Percentiles rank a stretch among this genome's conserved stretches.
phyloP scores from a whole-genome alignment of 2,888 invertebrate species.

The Bellardia pandia region DNA sequence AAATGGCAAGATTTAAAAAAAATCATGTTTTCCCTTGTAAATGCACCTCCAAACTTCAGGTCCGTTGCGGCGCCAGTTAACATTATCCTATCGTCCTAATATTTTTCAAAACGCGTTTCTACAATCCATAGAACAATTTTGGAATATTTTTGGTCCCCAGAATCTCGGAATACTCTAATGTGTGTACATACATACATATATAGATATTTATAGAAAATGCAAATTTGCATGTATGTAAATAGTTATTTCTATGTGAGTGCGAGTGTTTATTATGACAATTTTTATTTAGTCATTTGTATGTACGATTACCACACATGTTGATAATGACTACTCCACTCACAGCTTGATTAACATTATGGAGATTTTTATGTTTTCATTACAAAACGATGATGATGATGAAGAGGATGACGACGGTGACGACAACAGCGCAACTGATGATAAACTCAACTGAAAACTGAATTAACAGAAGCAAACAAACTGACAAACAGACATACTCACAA shows the following conservation, averaged over 20 bases:
- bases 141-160: no score
- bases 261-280: conserved; percentile 42
- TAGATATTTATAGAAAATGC: background rate
- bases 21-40: no score
- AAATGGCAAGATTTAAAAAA: no score
- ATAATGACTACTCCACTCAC: conserved; percentile 65
- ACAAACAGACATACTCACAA: background rate
- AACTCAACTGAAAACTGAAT: conserved; percentile 67
- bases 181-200: background rate
- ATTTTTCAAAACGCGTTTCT: no score
- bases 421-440: conserved; percentile 53
- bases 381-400: conserved; percentile 49
- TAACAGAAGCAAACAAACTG: conserved; percentile 42
- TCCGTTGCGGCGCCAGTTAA: no score
- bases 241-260: background rate
- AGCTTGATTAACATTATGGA: conserved; percentile 68
- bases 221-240: background rate
- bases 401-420: conserved; percentile 68
- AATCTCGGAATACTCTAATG: background rate
- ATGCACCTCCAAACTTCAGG: no score
- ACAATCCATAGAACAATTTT: no score
- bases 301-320: conserved; percentile 58
- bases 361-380: conserved; percentile 70
- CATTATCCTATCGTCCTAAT: no score
- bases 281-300: conserved; percentile 40